Base-by-base conservation (phyloP, 2,113 vertebrate genomes). In the Sylvilagus bachmani region DNA sequence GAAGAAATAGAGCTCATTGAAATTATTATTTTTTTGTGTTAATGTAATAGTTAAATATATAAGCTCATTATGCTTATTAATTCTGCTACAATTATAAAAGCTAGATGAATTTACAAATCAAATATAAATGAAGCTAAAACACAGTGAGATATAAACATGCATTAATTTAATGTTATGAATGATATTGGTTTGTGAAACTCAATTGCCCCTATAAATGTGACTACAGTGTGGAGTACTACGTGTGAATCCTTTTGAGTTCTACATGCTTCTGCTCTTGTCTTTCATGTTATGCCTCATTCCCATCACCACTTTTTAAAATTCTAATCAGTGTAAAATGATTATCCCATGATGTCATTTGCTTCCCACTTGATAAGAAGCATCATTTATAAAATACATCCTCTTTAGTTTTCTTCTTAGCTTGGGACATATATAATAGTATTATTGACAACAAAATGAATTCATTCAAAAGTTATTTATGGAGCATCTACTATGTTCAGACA, bases 111-210 rank as follows among this genome's bases (percentile, higher is more conserved):
- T 51, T 31, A 74, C 69, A 90, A 49, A 64, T 85, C 25, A 55
- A 88, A 81, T 64, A 13, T 38, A 82, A 83, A 33, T 67, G 31
- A 90, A 91, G 14, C 44, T 85, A 38, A 79, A 88, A 49, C 67
- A 82, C 19, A 79, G 27, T 44, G 31, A 22, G 77, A 78, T 69
- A 69, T 22, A 78, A 93, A 24, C 33, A 22, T 51, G 3, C 61
- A 53, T 38, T 53, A 33, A 62, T 36, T 77, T 66, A 83, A 53
- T 80, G 36, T 58, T 62, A 64, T 75, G 53, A 22, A 64, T 84
- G 61, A 44, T 44, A 2, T 27, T 84, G 58, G 33, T 85, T 75
- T 69, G 69, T 74, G 78, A 79, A 53, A 62, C 44, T 24, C n/a
- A 55, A 9, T 14, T 62, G 67, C 24, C 38, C 66, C 38, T 85